These are phyloP conservation scores for Scylla paramamosain DNA, from an alignment of 1,140 invertebrate genomes.

Conservation along the genomic window DNA sequence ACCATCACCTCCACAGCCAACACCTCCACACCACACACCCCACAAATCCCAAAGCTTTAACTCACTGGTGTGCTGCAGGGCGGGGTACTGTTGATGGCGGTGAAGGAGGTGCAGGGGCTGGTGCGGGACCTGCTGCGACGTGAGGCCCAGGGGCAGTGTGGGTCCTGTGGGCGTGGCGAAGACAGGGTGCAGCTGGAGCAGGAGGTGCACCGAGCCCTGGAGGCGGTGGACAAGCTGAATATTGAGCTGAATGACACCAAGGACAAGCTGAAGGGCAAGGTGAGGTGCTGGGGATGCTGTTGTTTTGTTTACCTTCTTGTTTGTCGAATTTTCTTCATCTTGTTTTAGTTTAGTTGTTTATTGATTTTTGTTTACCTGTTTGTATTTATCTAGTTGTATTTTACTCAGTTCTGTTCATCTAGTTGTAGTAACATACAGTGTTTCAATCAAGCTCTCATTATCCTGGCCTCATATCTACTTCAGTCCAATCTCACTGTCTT, in stretches of 20 bases:
- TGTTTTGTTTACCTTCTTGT: not conserved
- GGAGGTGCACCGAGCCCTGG: conserved; percentile 82
- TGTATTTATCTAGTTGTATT: not conserved
- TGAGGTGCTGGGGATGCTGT: not conserved
- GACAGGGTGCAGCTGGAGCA: conserved; percentile 82
- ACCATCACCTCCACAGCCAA: no score
- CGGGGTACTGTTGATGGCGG: conserved; percentile 80
- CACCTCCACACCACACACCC: no score
- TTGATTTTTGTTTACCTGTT: not conserved
- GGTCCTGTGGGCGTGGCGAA: conserved; percentile 85
- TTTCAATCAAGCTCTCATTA: no score
- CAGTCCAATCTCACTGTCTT: no score
- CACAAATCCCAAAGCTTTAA: no score
- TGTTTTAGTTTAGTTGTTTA: not conserved
- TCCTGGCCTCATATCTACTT: no score
- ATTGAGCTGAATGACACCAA: conserved; percentile 83
- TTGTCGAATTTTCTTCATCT: not conserved
- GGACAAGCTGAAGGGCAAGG: conserved; percentile 77
- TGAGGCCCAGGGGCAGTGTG: conserved; percentile 83
- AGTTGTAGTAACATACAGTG: no score
- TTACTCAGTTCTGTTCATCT: no score
- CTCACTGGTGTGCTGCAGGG: conserved; percentile 78
- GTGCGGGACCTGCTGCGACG: conserved; percentile 79
- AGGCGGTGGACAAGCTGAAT: conserved; percentile 86
- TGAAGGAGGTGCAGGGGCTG: conserved; percentile 80